A percentile compares a stretch with the other conserved stretches of the same genome.
Evolutionary conservation across 2,113 vertebrate species (phyloP).

Genomic region (Hirundichthys speculiger): DNA sequence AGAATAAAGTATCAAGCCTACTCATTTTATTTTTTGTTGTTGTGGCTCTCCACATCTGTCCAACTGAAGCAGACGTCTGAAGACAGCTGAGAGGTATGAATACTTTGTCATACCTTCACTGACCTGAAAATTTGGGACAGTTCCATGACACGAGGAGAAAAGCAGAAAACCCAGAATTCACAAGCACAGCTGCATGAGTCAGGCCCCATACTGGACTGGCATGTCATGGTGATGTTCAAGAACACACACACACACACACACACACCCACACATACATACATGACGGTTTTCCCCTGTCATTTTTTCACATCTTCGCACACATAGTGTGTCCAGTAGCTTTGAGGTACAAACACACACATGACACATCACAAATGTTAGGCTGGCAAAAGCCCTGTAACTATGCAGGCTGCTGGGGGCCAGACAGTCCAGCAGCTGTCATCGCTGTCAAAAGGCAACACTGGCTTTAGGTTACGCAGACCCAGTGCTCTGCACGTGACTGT

Average conservation of each 20-base stretch:
- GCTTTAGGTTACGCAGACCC: conserved; percentile 65
- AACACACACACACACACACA: too few relatives aligned
- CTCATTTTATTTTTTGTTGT: conserved; percentile 15
- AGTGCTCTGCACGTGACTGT: conserved; percentile 63
- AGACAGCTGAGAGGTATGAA: conserved; percentile 53
- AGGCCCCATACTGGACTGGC: conserved; percentile 12
- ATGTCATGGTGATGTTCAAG: conserved; percentile 18
- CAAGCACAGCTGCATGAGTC: conserved; percentile 39
- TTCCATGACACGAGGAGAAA: background rate
- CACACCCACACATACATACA: conserved; percentile 25
- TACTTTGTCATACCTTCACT: conserved; percentile 48
- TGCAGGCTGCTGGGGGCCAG: conserved; percentile 53
- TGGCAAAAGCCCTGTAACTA: conserved; percentile 52
- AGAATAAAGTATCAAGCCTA: conserved; percentile 32
- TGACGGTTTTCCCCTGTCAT: conserved; percentile 28
- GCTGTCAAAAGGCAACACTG: conserved; percentile 75
- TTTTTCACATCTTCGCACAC: conserved; percentile 54
- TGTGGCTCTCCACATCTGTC: conserved; percentile 46
- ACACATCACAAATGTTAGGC: conserved; percentile 61
- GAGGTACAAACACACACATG: conserved; percentile 46
- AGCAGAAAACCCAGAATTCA: conserved; percentile 25
- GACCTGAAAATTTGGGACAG: conserved; percentile 53
- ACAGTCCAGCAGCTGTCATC: conserved; percentile 77
- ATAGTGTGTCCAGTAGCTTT: conserved; percentile 35
- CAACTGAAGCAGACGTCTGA: conserved; percentile 38